These are phyloP conservation scores for Tiliacea citrago DNA, from an alignment of 2,888 invertebrate genomes.

Conservation along the genomic window DNA sequence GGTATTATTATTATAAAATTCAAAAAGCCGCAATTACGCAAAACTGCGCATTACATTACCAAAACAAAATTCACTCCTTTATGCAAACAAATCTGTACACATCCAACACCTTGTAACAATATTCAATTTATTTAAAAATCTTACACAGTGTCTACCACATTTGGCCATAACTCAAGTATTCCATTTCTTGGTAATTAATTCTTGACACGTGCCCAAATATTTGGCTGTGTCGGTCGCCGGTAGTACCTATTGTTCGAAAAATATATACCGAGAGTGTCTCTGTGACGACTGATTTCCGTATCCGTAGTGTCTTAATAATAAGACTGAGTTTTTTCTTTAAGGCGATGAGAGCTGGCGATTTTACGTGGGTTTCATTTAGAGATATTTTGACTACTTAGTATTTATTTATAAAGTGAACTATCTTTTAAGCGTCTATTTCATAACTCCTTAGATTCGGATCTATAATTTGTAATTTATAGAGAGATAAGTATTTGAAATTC, in stretches of 20 bases:
- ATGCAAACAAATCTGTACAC: conserved; percentile 12
- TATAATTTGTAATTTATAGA: too few relatives aligned
- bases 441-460: neutral
- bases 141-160: conserved; percentile 41
- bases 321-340: conserved; percentile 11
- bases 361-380: conserved; percentile 2
- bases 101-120: conserved; percentile 36
- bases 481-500: neutral
- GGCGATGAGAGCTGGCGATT: neutral
- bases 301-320: conserved; percentile 47
- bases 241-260: conserved; percentile 49
- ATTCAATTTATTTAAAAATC: conserved; percentile 62
- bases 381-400: too few relatives aligned
- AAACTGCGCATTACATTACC: neutral
- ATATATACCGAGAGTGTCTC: conserved; percentile 28
- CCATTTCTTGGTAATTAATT: conserved; percentile 60
- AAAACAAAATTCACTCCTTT: neutral
- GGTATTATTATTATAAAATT: too few relatives aligned
- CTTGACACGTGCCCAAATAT: conserved; percentile 51
- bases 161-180: conserved; percentile 62
- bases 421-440: neutral
- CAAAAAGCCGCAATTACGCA: neutral
- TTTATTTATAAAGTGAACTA: too few relatives aligned
- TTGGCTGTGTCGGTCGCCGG: conserved; percentile 24
- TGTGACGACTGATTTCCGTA: conserved; percentile 52